These are phyloP conservation scores for Drosophila diplacantha DNA, from an alignment of 2,888 invertebrate genomes.

Conservation along the genomic window DNA sequence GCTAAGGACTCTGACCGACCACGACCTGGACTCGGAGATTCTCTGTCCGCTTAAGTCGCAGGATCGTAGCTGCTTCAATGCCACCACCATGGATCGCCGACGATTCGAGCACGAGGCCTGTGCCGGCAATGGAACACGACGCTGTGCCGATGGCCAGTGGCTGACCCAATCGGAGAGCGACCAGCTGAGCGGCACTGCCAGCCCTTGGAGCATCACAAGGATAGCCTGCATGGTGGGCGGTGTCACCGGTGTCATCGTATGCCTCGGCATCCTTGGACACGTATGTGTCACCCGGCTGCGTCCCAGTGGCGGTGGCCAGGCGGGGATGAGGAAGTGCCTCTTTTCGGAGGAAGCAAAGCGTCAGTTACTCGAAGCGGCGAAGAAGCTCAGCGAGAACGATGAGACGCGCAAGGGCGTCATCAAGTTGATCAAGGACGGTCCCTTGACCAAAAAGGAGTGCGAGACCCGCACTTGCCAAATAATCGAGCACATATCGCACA, in stretches of 20 bases:
- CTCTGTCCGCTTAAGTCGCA: conserved; percentile 67
- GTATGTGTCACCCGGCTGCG: not conserved
- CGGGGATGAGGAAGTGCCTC: not conserved
- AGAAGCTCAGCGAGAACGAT: not conserved
- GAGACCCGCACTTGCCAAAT: not conserved
- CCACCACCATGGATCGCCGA: conserved; percentile 67
- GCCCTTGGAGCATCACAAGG: not conserved
- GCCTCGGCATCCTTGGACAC: too few species aligned
- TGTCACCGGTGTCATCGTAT: too few species aligned
- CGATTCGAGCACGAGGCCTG: conserved; percentile 75
- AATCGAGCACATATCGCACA: not conserved
- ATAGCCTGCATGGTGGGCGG: not conserved
- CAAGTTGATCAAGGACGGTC: conserved; percentile 3
- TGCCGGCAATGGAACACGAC: conserved; percentile 57
- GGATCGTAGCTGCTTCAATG: conserved; percentile 72
- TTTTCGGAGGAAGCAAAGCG: not conserved
- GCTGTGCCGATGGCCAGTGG: conserved; percentile 64
- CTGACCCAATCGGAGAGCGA: not conserved
- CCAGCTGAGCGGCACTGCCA: not conserved
- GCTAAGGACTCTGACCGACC: conserved; percentile 67
- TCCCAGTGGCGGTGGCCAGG: not conserved
- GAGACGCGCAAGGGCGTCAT: not conserved
- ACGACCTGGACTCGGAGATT: conserved; percentile 73
- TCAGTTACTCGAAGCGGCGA: not conserved
- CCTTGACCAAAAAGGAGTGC: not conserved